Conservation (phyloP, 1,140 invertebrate genomes). For the Brachionus rubens region DNA sequence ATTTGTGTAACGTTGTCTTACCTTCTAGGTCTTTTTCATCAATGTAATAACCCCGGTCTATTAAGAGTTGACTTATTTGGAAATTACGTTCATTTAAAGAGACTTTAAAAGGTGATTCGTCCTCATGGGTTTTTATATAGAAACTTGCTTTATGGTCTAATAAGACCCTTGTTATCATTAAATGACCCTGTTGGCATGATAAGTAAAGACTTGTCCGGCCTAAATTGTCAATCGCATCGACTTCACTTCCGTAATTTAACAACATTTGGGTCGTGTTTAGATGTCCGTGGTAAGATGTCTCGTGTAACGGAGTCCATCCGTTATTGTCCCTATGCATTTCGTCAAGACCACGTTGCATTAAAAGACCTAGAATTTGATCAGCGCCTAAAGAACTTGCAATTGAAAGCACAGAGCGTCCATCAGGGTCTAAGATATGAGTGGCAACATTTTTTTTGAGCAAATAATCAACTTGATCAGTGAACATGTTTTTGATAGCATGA, state of each 20-base stretch:
- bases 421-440: slow-evolving; percentile 80
- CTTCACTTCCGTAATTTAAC: slow-evolving; percentile 54
- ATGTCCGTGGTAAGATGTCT: slow-evolving; percentile 64
- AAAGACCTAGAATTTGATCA: slow-evolving; percentile 76
- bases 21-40: too few relatives aligned
- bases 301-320: slow-evolving; percentile 88
- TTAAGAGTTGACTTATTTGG: slow-evolving; percentile 49
- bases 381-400: slow-evolving; percentile 80
- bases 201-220: slow-evolving; percentile 86
- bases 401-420: slow-evolving; percentile 76
- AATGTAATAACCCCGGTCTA: slow-evolving; percentile 63
- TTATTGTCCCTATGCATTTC: slow-evolving; percentile 65
- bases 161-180: slow-evolving; percentile 80
- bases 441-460: slow-evolving; percentile 83
- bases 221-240: slow-evolving; percentile 84
- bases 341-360: slow-evolving; percentile 79
- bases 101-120: neutral
- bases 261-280: slow-evolving; percentile 52
- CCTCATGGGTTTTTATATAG: neutral
- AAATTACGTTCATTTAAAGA: neutral
- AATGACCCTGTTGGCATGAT: slow-evolving; percentile 86
- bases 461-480: slow-evolving; percentile 73
- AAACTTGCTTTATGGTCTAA: slow-evolving; percentile 56
- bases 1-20: too few relatives aligned
- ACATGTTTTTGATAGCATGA: slow-evolving; percentile 79